Percentiles rank a stretch among this genome's conserved stretches.
phyloP scores from a whole-genome alignment of 2,888 invertebrate genomes.

The Drosophila nigricruria region DNA sequence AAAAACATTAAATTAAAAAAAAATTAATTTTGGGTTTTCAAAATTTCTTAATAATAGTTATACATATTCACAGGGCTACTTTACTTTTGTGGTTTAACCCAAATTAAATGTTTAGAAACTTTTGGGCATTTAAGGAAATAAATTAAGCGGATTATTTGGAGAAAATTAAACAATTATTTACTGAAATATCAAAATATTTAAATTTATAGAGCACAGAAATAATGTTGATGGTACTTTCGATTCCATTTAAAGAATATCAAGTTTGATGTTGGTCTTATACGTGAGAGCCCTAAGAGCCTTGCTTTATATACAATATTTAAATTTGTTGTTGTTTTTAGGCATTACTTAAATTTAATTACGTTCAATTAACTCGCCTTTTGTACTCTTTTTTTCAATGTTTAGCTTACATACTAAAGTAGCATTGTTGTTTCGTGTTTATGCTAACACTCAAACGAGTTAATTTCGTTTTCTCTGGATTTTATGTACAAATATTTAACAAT shows the following conservation, averaged over 20 bases:
- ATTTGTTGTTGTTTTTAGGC: constrained; percentile 27
- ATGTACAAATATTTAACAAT: constrained; percentile 52
- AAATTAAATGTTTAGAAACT: neutral
- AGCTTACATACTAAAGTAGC: constrained; percentile 52
- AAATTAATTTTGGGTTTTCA: neutral
- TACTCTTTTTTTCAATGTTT: constrained; percentile 72
- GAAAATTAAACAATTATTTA: neutral
- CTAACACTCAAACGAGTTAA: constrained; percentile 28
- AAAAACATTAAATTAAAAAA: constrained; percentile 7
- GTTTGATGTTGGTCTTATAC: constrained; percentile 18
- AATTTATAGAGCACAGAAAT: too few relatives aligned
- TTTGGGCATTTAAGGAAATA: constrained; percentile 5
- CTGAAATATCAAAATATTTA: constrained; percentile 2
- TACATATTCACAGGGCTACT: constrained; percentile 57
- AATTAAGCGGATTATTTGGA: neutral
- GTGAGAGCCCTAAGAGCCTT: constrained; percentile 27
- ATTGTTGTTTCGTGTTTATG: constrained; percentile 12
- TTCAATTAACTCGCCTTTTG: constrained; percentile 73
- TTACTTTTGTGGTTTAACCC: neutral
- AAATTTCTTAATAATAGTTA: constrained; percentile 11
- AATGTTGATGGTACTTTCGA: neutral
- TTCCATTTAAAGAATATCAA: neutral
- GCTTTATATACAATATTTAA: constrained; percentile 35
- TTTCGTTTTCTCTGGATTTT: constrained; percentile 13
- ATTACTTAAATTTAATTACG: constrained; percentile 52